A percentile compares a stretch with the other conserved stretches of the same genome.
Evolutionary conservation across 2,797 vertebrate species (phyloP).

Genomic region (Eulemur albifrons): DNA sequence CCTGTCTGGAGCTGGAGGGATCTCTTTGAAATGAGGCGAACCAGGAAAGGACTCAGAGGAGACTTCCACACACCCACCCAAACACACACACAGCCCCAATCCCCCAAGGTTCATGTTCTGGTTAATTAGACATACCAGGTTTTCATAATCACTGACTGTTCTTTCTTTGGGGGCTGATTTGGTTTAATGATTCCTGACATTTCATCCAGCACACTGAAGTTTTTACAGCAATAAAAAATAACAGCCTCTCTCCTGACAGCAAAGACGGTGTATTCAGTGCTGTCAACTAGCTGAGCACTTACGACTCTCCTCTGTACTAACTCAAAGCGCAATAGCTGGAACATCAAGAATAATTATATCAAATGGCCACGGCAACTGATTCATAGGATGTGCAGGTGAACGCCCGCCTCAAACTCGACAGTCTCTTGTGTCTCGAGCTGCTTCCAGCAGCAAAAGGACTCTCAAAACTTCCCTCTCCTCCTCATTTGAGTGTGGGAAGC

Average conservation of each 20-base stretch:
- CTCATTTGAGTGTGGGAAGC: background rate
- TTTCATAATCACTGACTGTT: background rate
- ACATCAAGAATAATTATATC: conserved; percentile 32
- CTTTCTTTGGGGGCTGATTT: conserved; percentile 44
- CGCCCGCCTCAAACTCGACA: background rate
- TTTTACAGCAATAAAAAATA: conserved; percentile 71
- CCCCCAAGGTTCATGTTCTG: conserved; percentile 22
- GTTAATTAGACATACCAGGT: conserved; percentile 70
- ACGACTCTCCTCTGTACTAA: background rate
- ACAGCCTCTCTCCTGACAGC: conserved; percentile 49
- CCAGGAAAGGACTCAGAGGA: conserved; percentile 38
- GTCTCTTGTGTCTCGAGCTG: background rate
- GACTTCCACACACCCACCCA: background rate
- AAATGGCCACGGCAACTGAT: background rate
- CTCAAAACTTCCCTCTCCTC: background rate
- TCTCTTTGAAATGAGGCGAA: conserved; percentile 62
- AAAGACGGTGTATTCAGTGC: conserved; percentile 6
- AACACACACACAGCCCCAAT: background rate
- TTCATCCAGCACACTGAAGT: conserved; percentile 62
- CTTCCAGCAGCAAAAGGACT: background rate
- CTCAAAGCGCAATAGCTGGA: background rate
- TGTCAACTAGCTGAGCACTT: conserved; percentile 23
- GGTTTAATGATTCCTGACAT: conserved; percentile 75
- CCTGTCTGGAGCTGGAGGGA: conserved; percentile 62
- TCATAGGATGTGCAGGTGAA: background rate